phyloP scores from a whole-genome alignment of 2,797 vertebrate genomes.

The Nasua narica region DNA sequence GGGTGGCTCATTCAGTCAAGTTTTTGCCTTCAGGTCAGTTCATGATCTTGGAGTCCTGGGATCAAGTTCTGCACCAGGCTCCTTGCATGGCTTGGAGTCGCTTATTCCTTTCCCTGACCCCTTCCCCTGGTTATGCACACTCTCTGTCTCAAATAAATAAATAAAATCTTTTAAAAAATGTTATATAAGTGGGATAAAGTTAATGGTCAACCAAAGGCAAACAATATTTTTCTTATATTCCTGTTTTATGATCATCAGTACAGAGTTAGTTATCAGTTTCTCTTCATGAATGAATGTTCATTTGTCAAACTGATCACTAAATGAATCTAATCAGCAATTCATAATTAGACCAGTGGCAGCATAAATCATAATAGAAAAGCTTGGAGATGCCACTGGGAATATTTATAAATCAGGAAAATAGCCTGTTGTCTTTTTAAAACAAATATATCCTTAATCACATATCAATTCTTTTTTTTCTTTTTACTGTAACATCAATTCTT shows the following conservation, averaged over 20 bases:
- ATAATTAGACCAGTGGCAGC: neutral
- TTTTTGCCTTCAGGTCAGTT: neutral
- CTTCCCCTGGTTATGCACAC: too few species aligned
- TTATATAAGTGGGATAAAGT: conserved; percentile 2
- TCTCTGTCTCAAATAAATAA: neutral
- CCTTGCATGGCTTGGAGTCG: too few species aligned
- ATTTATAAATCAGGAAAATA: conserved; percentile 36
- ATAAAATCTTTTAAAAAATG: neutral
- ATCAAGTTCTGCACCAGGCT: accelerated
- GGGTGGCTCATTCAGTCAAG: neutral
- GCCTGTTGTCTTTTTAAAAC: neutral
- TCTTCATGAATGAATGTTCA: neutral
- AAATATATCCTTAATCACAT: neutral
- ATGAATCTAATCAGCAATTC: conserved; percentile 46
- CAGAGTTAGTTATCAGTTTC: conserved; percentile 47
- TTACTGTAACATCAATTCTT: neutral
- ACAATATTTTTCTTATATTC: neutral
- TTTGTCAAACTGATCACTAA: neutral
- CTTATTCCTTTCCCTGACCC: too few species aligned
- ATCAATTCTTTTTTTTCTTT: neutral
- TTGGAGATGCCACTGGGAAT: neutral
- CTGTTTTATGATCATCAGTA: neutral
- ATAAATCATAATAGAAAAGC: conserved; percentile 27
- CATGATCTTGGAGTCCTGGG: neutral
- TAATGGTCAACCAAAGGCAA: conserved; percentile 21